Evolutionary conservation across 1,140 invertebrate species (phyloP).

Genomic region (Nixonia krombeini): DNA sequence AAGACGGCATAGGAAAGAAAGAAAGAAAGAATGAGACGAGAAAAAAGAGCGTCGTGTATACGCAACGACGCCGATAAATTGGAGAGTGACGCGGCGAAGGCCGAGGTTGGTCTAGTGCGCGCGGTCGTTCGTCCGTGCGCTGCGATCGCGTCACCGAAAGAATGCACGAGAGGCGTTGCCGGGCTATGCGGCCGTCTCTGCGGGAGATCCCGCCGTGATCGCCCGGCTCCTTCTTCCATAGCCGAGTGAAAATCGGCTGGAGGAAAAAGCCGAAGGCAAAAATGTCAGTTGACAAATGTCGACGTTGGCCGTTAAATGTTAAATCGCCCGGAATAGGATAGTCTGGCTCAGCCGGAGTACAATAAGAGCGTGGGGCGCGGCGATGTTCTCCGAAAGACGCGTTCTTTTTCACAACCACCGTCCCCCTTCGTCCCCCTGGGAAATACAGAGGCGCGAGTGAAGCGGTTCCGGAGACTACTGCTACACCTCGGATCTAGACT

Average conservation of each 20-base stretch:
- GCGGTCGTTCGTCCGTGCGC: constrained; percentile 1
- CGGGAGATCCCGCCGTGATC: constrained; percentile 31
- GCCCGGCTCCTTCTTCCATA: constrained; percentile 33
- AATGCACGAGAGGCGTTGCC: constrained; percentile 23
- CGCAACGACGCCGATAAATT: constrained; percentile 25
- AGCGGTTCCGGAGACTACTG: too few species aligned
- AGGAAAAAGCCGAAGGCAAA: constrained; percentile 25
- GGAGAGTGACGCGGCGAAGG: background rate
- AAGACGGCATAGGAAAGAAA: background rate
- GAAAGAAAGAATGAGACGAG: background rate
- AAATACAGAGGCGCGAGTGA: too few species aligned
- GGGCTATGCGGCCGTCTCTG: constrained; percentile 24
- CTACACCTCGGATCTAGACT: too few species aligned
- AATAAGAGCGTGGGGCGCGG: constrained; percentile 5
- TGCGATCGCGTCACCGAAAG: constrained; percentile 21
- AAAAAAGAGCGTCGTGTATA: constrained; percentile 12
- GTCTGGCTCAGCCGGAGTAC: constrained; percentile 20
- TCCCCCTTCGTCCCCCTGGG: too few species aligned
- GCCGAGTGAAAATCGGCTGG: constrained; percentile 23
- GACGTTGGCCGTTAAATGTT: constrained; percentile 42
- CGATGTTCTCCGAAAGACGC: background rate
- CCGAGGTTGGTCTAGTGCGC: constrained; percentile 1
- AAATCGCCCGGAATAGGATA: constrained; percentile 40
- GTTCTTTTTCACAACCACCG: too few species aligned
- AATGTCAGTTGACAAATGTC: constrained; percentile 38